Percentiles rank a stretch among this genome's conserved stretches.
These are phyloP conservation scores for Sorex fumeus DNA, from an alignment of 2,113 vertebrate genomes.

Conservation along the genomic window DNA sequence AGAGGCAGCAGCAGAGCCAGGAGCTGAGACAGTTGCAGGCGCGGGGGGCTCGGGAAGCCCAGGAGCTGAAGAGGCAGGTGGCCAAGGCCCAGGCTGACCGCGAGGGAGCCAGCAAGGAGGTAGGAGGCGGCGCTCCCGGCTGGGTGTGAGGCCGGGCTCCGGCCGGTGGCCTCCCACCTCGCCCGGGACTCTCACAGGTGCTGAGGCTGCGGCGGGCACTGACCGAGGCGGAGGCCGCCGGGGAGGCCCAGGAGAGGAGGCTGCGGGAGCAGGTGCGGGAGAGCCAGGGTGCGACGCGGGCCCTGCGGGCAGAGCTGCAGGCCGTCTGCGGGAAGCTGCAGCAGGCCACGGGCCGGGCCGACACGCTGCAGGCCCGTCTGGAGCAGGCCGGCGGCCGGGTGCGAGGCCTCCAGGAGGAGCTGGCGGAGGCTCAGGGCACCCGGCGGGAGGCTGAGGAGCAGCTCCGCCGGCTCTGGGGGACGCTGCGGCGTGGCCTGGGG, in stretches of 20 bases:
- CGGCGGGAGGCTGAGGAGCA: slow-evolving; percentile 85
- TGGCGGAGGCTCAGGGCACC: slow-evolving; percentile 80
- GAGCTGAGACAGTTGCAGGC: slow-evolving; percentile 89
- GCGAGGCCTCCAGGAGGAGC: slow-evolving; percentile 87
- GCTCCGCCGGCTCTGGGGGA: slow-evolving; percentile 86
- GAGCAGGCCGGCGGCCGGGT: slow-evolving; percentile 80
- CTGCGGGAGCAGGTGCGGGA: slow-evolving; percentile 83
- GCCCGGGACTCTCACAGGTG: slow-evolving; percentile 80
- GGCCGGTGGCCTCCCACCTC: not conserved
- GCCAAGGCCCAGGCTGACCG: slow-evolving; percentile 77
- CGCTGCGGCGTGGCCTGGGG: slow-evolving; percentile 86
- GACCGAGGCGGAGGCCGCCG: slow-evolving; percentile 83
- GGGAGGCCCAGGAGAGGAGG: slow-evolving; percentile 75
- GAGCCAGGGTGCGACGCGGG: slow-evolving; percentile 73
- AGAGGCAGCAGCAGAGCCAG: slow-evolving; percentile 85
- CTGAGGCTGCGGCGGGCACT: slow-evolving; percentile 86
- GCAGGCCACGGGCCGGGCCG: slow-evolving; percentile 50
- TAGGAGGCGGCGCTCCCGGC: not conserved
- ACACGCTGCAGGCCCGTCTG: slow-evolving; percentile 82
- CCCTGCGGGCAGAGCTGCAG: slow-evolving; percentile 46
- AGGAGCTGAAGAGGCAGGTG: slow-evolving; percentile 86
- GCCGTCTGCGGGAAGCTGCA: slow-evolving; percentile 71
- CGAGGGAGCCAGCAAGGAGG: not conserved
- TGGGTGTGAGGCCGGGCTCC: not conserved
- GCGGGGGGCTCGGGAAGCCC: slow-evolving; percentile 86